phyloP scores from a whole-genome alignment of 2,888 invertebrate species.

The Scaptomyza parva region DNA sequence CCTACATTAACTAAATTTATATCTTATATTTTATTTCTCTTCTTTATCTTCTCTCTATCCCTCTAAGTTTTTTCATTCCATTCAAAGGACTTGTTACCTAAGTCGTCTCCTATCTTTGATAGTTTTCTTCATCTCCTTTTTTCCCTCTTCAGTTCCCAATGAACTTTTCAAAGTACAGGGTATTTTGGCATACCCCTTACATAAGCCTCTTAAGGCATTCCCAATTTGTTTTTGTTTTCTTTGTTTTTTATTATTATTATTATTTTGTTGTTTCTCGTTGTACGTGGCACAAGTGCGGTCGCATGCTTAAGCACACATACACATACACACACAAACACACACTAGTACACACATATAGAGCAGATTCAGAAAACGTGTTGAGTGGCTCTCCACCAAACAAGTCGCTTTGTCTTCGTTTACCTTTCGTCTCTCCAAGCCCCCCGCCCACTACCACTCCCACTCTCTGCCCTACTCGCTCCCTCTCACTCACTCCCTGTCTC shows the following conservation, averaged over 20 bases:
- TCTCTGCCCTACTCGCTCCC: too few relatives aligned
- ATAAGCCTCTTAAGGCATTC: slow-evolving; percentile 19
- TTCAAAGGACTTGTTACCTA: too few relatives aligned
- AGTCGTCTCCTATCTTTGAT: too few relatives aligned
- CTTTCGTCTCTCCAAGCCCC: slow-evolving; percentile 25
- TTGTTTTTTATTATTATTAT: slow-evolving; percentile 51
- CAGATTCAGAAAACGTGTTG: slow-evolving; percentile 72
- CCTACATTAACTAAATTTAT: too few relatives aligned
- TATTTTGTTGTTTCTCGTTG: slow-evolving; percentile 61
- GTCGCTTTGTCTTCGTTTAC: slow-evolving; percentile 56
- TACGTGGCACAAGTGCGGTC: slow-evolving; percentile 81
- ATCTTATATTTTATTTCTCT: too few relatives aligned
- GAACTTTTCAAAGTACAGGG: too few relatives aligned
- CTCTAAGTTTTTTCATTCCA: too few relatives aligned
- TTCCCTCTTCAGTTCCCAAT: too few relatives aligned
- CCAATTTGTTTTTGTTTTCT: slow-evolving; percentile 27
- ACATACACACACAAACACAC: slow-evolving; percentile 34
- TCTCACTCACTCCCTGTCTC: slow-evolving; percentile 18
- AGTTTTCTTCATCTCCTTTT: too few relatives aligned
- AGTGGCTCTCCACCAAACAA: slow-evolving; percentile 70
- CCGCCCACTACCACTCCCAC: slow-evolving; percentile 18
- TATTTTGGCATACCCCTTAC: slow-evolving; percentile 15
- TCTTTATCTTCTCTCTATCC: too few relatives aligned
- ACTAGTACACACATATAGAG: slow-evolving; percentile 35
- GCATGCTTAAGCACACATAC: slow-evolving; percentile 74